phyloP scores from a whole-genome alignment of 2,113 vertebrate species.

The Alaudala cheleensis region DNA sequence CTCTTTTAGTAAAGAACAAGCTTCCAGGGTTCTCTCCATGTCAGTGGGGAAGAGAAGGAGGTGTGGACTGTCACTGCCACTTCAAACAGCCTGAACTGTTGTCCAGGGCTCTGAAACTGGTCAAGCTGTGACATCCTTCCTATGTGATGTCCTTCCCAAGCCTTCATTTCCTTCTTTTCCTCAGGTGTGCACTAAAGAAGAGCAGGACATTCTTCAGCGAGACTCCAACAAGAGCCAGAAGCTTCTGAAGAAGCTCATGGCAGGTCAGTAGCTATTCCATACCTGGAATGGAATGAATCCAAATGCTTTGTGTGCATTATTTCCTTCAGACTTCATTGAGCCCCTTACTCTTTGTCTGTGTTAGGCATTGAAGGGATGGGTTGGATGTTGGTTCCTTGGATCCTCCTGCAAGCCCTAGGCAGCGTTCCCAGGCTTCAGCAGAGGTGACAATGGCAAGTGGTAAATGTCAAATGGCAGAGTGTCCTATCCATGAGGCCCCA shows the following conservation, averaged over 20 bases:
- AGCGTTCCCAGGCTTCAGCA: not conserved
- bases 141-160: not conserved
- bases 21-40: rapidly evolving
- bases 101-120: not conserved
- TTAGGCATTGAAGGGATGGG: not conserved
- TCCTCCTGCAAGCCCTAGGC: not conserved
- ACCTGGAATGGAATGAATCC: not conserved
- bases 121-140: not conserved
- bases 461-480: rapidly evolving
- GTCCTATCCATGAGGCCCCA: not conserved
- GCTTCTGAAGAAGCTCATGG: slow-evolving; percentile 92
- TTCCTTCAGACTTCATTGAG: not conserved
- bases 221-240: slow-evolving; percentile 99
- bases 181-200: slow-evolving; percentile 95
- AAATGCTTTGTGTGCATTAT: not conserved
- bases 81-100: not conserved
- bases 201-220: slow-evolving; percentile 90
- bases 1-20: not conserved
- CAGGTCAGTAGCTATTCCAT: slow-evolving; percentile 73
- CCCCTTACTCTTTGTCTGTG: not conserved
- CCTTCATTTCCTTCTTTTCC: not conserved
- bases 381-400: not conserved
- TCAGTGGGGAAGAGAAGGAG: not conserved
- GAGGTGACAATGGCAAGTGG: not conserved
- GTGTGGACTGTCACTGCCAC: not conserved